Base-by-base conservation (phyloP, 2,797 vertebrate species). In the Euphonia xanthogaster region DNA sequence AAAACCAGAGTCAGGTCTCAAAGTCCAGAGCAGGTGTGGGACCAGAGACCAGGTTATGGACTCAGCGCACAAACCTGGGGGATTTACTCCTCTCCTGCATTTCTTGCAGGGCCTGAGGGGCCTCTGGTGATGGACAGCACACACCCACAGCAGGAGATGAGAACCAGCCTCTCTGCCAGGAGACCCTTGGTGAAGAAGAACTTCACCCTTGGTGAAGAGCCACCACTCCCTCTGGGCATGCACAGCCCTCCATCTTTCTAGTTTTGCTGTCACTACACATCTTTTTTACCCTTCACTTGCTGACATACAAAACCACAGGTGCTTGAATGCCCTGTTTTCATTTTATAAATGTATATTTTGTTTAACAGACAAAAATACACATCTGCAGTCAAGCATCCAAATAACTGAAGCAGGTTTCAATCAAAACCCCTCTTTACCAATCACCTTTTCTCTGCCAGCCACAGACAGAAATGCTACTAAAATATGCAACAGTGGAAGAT, bases 141-240 rank as follows among this genome's bases (percentile, higher is more conserved):
- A 40, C 7, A n/a, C 3, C 33, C 9, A 0, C 21, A 63, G 66
- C 55, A 94, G 27, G 6, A 48, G 51, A 20, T 6, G 28, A 21
- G 27, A 30, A 12, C 15, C 28, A 67, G 4, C 3, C 8, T 30
- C 13, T 44, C 7, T 13, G 15, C 54, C 54, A 66, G 13, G 9
- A 85, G 16, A 60, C 7, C 17, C 57, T 6, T 4, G 24, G 40
- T 5, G 5, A 66, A 3, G 6, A 58, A 4, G 2, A 9, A 58
- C 23, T 35, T 17, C 23, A 48, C 9, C 0, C 1, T 6, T 4
- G 18, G 27, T 7, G 6, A 62, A 3, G 54, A 30, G 12, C 1
- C 6, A 27, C 19, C 48, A 14, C 4, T 22, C 6, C 33, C 3
- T 66, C 37, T 8, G 12, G 1, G 13, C 44, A 62, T 0, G 1